Evolutionary conservation across 35 echinoderm and acorn worm genomes (phyloP).

Genomic region (Lytechinus variegatus): DNA sequence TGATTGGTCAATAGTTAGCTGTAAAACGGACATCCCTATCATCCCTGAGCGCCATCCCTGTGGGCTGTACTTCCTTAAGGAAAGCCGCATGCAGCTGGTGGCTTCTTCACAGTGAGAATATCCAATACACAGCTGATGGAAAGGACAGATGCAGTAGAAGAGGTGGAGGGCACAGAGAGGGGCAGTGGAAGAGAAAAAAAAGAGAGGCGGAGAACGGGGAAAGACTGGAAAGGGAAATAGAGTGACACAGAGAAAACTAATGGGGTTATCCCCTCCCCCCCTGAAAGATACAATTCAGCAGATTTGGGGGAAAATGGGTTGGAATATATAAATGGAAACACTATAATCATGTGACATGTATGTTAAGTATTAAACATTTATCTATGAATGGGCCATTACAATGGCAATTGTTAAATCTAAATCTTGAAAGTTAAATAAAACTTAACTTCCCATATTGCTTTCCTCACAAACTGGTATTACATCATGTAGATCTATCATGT

Average conservation of each 20-base stretch:
- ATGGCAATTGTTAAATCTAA: too few relatives aligned
- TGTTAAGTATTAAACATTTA: too few relatives aligned
- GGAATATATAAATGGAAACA: too few relatives aligned
- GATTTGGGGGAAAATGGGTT: too few relatives aligned
- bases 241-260: too few relatives aligned
- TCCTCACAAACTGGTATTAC: neutral
- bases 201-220: neutral
- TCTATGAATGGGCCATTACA: too few relatives aligned
- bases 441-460: too few relatives aligned
- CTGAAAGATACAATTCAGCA: too few relatives aligned
- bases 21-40: neutral
- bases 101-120: neutral
- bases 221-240: neutral
- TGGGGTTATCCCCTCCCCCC: too few relatives aligned
- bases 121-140: neutral
- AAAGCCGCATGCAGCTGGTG: neutral
- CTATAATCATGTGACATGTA: too few relatives aligned
- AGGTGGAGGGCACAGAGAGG: neutral
- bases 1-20: neutral
- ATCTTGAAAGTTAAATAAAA: too few relatives aligned
- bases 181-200: neutral
- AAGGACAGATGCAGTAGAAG: neutral
- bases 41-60: neutral
- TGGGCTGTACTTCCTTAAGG: neutral
- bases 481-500: too few relatives aligned